Evolutionary conservation across 1,140 invertebrate genomes (phyloP).

Genomic region (Belonocnema kinseyi): DNA sequence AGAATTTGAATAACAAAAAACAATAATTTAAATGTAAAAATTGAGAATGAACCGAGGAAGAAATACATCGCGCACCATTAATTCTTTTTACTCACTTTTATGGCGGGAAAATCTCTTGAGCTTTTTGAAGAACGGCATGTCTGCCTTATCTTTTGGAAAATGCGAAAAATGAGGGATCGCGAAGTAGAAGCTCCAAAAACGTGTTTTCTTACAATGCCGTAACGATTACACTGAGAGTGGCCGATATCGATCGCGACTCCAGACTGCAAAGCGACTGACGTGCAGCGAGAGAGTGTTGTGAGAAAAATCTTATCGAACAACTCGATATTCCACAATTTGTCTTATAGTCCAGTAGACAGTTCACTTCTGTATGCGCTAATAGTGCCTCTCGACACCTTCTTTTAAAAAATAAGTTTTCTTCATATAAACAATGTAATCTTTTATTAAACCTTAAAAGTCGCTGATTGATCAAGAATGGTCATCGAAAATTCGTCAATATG

Average conservation of each 20-base stretch:
- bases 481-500: no score
- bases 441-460: no score
- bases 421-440: no score
- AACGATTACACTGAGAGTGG: not conserved
- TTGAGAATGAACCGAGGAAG: not conserved
- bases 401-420: no score
- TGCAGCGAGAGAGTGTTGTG: no score
- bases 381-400: no score
- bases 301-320: no score
- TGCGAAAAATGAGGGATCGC: slow-evolving; percentile 27
- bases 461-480: no score
- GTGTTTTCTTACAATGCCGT: slow-evolving; percentile 33
- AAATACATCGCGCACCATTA: not conserved
- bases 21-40: not conserved
- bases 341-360: no score
- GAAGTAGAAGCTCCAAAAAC: slow-evolving; percentile 39
- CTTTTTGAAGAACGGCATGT: slow-evolving; percentile 70
- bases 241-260: not conserved
- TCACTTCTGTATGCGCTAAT: no score
- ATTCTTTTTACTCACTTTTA: slow-evolving; percentile 63
- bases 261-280: not conserved
- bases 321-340: no score
- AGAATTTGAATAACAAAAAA: no score
- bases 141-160: slow-evolving; percentile 10
- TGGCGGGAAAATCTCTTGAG: slow-evolving; percentile 67